Percentiles rank a stretch among this genome's conserved stretches.
Conservation (phyloP, 2,113 vertebrate species). For the Amblyopsis rosae region DNA sequence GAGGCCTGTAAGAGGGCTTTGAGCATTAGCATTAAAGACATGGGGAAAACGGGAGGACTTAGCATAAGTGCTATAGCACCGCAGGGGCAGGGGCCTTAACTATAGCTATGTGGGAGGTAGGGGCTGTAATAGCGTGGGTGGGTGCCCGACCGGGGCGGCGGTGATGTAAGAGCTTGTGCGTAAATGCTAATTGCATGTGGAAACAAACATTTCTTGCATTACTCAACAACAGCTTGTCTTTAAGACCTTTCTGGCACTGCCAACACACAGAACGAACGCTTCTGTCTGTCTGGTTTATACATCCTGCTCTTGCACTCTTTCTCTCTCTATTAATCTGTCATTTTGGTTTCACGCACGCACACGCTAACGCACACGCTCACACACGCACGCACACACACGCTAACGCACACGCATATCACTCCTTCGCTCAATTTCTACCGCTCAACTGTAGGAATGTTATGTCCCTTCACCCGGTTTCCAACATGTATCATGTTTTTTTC, state of each 20-base stretch:
- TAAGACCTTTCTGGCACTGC: slow-evolving; percentile 27
- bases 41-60: slow-evolving; percentile 40
- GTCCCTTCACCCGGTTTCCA: slow-evolving; percentile 51
- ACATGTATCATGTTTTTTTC: slow-evolving; percentile 43
- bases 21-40: slow-evolving; percentile 18
- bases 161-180: slow-evolving; percentile 30
- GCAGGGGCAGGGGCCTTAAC: slow-evolving; percentile 47
- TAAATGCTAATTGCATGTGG: slow-evolving; percentile 61
- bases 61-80: slow-evolving; percentile 52
- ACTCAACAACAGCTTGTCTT: slow-evolving; percentile 51
- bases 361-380: neutral
- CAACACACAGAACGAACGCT: slow-evolving; percentile 7
- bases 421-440: slow-evolving; percentile 11
- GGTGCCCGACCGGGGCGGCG: slow-evolving; percentile 40
- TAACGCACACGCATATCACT: neutral
- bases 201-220: slow-evolving; percentile 52
- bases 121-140: slow-evolving; percentile 37
- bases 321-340: slow-evolving; percentile 6
- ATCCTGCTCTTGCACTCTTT: slow-evolving; percentile 24
- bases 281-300: slow-evolving; percentile 18
- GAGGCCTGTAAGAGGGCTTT: slow-evolving; percentile 23
- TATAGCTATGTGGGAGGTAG: slow-evolving; percentile 59
- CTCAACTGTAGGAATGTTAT: slow-evolving; percentile 14
- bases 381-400: neutral
- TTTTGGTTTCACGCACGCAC: slow-evolving; percentile 1